Conservation (phyloP, 2,797 vertebrate genomes). For the Ctenopoma multispine region DNA sequence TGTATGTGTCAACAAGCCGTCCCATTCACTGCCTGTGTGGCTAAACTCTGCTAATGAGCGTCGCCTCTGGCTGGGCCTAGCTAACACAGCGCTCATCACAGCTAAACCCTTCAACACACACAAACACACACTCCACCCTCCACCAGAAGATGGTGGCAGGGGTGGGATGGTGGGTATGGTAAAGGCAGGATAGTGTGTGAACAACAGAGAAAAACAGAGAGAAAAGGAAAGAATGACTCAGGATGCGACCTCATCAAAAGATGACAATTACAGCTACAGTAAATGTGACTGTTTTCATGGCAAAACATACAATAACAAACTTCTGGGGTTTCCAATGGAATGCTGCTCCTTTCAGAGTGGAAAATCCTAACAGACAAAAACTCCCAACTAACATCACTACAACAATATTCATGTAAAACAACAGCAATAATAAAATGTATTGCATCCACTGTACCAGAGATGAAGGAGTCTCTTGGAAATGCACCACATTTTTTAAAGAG, state of each 20-base stretch:
- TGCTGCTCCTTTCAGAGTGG: slow-evolving; percentile 7
- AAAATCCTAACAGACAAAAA: slow-evolving; percentile 5
- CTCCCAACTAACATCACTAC: neutral
- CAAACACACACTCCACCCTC: slow-evolving; percentile 26
- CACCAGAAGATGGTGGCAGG: slow-evolving; percentile 13
- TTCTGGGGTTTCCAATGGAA: slow-evolving; percentile 29
- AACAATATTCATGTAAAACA: neutral
- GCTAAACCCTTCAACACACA: slow-evolving; percentile 57
- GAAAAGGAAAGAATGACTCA: slow-evolving; percentile 57
- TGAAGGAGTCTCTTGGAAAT: neutral
- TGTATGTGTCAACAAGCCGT: slow-evolving; percentile 85
- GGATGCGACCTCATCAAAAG: slow-evolving; percentile 54
- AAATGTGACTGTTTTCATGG: slow-evolving; percentile 45
- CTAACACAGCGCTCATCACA: slow-evolving; percentile 58
- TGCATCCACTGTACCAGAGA: neutral
- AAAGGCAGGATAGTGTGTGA: slow-evolving; percentile 41
- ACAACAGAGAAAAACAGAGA: slow-evolving; percentile 27
- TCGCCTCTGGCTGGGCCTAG: slow-evolving; percentile 76
- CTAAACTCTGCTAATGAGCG: slow-evolving; percentile 87
- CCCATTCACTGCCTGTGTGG: slow-evolving; percentile 82
- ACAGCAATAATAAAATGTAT: neutral
- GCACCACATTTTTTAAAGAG: neutral
- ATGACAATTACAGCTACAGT: slow-evolving; percentile 44
- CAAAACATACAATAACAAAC: slow-evolving; percentile 24
- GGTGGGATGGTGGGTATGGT: neutral